Conservation (phyloP, 2,113 vertebrate genomes). For the Eurystomus gularis region DNA sequence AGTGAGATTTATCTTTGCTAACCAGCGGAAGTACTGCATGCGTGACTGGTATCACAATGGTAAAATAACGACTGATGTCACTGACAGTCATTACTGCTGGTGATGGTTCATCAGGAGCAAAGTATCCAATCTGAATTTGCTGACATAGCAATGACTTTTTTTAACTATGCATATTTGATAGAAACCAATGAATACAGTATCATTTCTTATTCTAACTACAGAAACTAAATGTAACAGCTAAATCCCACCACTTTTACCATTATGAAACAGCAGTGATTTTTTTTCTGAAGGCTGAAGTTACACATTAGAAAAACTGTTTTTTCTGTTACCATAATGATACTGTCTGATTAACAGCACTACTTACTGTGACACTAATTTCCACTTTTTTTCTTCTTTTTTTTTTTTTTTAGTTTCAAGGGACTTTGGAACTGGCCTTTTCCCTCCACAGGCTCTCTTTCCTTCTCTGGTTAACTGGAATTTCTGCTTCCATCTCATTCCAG, state of each 20-base stretch:
- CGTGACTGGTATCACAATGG: neutral
- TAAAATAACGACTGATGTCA: neutral
- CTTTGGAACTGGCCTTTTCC: neutral
- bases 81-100: neutral
- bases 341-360: neutral
- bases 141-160: neutral
- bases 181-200: neutral
- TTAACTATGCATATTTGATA: neutral
- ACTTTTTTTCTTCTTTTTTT: neutral
- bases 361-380: neutral
- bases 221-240: neutral
- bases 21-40: neutral
- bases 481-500: neutral
- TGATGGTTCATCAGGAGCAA: neutral
- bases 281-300: neutral
- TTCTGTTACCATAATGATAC: neutral
- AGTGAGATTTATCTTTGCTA: neutral
- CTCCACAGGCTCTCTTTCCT: neutral
- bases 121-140: neutral
- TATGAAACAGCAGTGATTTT: neutral
- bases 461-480: neutral
- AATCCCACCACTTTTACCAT: neutral
- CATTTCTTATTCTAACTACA: neutral
- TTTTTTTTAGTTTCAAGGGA: neutral
- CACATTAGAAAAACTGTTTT: neutral